Conservation (phyloP, 1,140 invertebrate species). For the Hermetia illucens region DNA sequence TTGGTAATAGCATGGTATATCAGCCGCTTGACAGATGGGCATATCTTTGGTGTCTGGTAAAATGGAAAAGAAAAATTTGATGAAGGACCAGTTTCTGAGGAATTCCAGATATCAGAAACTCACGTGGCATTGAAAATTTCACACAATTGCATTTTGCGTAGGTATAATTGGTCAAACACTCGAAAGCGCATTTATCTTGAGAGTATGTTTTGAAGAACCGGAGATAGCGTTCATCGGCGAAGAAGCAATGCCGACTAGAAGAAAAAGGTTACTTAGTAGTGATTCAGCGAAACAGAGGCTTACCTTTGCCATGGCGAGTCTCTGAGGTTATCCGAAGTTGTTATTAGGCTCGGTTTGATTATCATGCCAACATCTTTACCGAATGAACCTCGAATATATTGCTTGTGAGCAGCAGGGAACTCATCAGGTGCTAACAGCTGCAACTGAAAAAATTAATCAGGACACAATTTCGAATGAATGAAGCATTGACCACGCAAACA, state of each 20-base stretch:
- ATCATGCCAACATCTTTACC: constrained; percentile 35
- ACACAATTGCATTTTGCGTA: constrained; percentile 43
- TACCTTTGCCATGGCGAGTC: too few species aligned
- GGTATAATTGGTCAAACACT: constrained; percentile 56
- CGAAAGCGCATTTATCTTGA: constrained; percentile 51
- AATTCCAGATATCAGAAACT: constrained; percentile 14
- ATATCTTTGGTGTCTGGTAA: too few species aligned
- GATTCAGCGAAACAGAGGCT: too few species aligned
- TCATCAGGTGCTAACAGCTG: not conserved
- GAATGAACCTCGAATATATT: constrained; percentile 35
- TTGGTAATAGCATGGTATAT: not conserved
- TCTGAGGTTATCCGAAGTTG: constrained; percentile 36
- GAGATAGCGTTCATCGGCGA: constrained; percentile 37
- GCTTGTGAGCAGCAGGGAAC: constrained; percentile 13
- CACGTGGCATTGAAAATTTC: constrained; percentile 44
- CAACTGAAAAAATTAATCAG: not conserved
- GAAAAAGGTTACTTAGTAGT: constrained; percentile 7
- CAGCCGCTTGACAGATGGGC: not conserved
- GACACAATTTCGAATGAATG: not conserved
- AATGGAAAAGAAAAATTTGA: too few species aligned
- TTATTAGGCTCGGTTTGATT: constrained; percentile 40
- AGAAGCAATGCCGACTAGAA: constrained; percentile 38
- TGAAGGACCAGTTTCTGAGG: constrained; percentile 7
- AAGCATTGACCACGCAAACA: too few species aligned
- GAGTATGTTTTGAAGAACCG: constrained; percentile 48